Percentiles rank a stretch among this genome's conserved stretches.
Conservation (phyloP, 2,797 vertebrate genomes). For the Synanceia verrucosa region DNA sequence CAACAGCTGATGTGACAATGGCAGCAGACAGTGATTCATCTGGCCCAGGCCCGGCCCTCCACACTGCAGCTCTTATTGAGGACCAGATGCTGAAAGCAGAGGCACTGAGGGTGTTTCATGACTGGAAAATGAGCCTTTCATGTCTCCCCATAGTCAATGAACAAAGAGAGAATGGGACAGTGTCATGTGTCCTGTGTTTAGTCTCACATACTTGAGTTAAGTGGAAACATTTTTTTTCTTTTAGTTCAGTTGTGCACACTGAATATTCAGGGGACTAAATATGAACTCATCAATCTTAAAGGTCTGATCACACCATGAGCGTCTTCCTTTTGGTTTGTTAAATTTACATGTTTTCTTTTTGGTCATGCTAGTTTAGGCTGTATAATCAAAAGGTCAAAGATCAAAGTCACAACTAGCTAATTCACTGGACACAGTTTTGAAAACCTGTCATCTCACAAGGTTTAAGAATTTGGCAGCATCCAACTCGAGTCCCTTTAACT, state of each 20-base stretch:
- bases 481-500: slow-evolving; percentile 33
- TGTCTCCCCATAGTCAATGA: slow-evolving; percentile 27
- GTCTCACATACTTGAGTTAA: neutral
- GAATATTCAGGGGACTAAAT: slow-evolving; percentile 8
- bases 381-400: slow-evolving; percentile 26
- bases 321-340: neutral
- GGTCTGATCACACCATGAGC: neutral
- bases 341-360: neutral
- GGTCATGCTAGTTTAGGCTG: neutral
- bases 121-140: slow-evolving; percentile 57
- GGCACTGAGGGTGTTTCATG: slow-evolving; percentile 30
- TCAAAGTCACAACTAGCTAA: slow-evolving; percentile 2
- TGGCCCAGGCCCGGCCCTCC: slow-evolving; percentile 11
- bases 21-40: slow-evolving; percentile 55
- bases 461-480: slow-evolving; percentile 49
- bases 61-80: neutral
- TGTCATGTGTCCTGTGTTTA: slow-evolving; percentile 22
- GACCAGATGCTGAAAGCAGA: slow-evolving; percentile 41
- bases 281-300: neutral
- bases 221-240: slow-evolving; percentile 9
- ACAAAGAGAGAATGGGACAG: slow-evolving; percentile 20
- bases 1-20: slow-evolving; percentile 53
- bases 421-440: slow-evolving; percentile 43
- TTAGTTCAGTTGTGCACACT: neutral
- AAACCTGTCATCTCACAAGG: slow-evolving; percentile 48